These are phyloP conservation scores for Climacteris rufus DNA, from an alignment of 2,113 vertebrate species.

Conservation along the genomic window DNA sequence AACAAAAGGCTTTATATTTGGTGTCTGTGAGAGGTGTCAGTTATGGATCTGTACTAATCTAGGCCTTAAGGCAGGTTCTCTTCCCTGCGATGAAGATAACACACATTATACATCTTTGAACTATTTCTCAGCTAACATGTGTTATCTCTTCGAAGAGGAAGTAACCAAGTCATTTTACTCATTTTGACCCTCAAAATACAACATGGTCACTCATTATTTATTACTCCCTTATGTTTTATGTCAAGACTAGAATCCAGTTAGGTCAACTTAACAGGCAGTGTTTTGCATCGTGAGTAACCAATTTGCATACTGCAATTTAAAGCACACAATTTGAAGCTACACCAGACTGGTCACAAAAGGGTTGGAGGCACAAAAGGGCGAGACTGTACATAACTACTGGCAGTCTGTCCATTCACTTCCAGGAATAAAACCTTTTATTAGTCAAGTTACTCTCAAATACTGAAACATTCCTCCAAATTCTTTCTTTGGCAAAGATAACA, in stretches of 20 bases:
- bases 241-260: not conserved
- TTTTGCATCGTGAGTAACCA: not conserved
- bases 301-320: not conserved
- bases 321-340: not conserved
- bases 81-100: not conserved
- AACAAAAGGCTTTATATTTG: not conserved
- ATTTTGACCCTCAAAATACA: not conserved
- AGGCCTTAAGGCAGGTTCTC: not conserved
- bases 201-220: not conserved
- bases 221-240: not conserved
- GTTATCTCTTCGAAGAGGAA: not conserved
- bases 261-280: not conserved
- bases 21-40: not conserved
- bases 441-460: not conserved
- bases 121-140: not conserved
- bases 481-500: not conserved
- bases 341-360: not conserved
- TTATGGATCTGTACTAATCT: not conserved
- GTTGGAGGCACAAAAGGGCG: not conserved
- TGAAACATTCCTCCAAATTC: not conserved
- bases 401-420: not conserved
- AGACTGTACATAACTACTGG: not conserved
- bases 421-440: slow-evolving; percentile 22
- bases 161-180: not conserved
- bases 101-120: not conserved